These are phyloP conservation scores for Nyctalus aviator DNA, from an alignment of 2,797 vertebrate genomes.

Conservation along the genomic window DNA sequence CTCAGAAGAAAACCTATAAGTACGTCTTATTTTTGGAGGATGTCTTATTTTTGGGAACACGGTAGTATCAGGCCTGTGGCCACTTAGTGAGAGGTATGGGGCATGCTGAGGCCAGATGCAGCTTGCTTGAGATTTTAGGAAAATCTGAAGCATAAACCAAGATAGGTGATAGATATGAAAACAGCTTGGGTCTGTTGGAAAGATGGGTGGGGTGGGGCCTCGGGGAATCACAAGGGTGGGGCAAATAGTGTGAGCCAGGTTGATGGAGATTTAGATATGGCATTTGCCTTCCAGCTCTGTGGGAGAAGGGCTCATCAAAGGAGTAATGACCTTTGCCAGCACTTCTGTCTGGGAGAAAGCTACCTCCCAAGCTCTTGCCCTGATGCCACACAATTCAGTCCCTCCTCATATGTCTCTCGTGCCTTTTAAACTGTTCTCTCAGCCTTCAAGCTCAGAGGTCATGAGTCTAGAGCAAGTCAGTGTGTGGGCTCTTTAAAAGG, in stretches of 20 bases:
- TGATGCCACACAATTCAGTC: background rate
- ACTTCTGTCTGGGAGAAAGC: background rate
- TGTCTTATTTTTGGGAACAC: too few relatives aligned
- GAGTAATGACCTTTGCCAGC: background rate
- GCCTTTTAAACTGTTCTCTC: background rate
- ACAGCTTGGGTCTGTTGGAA: background rate
- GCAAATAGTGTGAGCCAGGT: background rate
- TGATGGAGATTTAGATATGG: background rate
- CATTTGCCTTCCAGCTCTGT: background rate
- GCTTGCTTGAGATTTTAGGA: background rate
- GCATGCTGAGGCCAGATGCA: background rate
- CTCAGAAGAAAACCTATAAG: too few relatives aligned
- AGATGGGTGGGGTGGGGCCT: background rate
- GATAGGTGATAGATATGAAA: background rate
- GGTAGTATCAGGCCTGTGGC: background rate
- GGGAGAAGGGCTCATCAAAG: background rate
- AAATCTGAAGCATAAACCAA: background rate
- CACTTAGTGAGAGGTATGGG: background rate
- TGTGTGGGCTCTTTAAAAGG: background rate
- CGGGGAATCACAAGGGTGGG: background rate
- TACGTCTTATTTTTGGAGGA: too few relatives aligned
- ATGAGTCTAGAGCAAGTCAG: background rate
- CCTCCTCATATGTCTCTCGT: background rate
- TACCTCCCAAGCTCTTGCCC: background rate
- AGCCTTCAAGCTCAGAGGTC: background rate